phyloP scores from a whole-genome alignment of 2,888 invertebrate genomes.

The Sepioteuthis lessoniana region DNA sequence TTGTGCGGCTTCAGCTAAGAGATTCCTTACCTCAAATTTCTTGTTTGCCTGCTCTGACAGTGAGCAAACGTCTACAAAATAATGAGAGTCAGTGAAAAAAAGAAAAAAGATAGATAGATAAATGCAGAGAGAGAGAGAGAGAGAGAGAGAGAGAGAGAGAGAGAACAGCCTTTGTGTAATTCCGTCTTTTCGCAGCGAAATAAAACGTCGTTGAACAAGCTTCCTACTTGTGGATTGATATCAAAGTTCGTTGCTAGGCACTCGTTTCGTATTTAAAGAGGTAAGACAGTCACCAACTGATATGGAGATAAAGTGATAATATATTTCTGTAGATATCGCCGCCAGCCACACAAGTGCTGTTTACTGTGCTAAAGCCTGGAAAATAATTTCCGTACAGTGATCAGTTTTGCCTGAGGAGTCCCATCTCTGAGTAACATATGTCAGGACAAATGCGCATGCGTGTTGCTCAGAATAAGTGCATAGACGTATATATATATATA shows the following conservation, averaged over 20 bases:
- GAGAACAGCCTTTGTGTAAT: not conserved
- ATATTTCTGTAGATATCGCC: not conserved
- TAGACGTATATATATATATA: not conserved
- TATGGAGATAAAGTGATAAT: not conserved
- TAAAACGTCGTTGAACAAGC: not conserved
- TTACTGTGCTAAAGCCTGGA: constrained; percentile 20
- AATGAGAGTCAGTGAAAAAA: no score
- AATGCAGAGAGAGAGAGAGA: not conserved
- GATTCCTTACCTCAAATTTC: no score
- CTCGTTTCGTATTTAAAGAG: not conserved
- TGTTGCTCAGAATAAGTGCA: not conserved
- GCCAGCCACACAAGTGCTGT: not conserved
- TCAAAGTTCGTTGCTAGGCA: not conserved
- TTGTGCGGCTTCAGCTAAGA: no score
- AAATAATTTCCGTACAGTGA: not conserved
- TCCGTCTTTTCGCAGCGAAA: not conserved
- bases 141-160: not conserved
- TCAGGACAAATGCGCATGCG: not conserved
- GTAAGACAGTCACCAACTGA: not conserved
- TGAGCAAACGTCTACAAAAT: no score
- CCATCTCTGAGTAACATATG: not conserved
- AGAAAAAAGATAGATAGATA: no score
- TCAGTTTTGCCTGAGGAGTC: not conserved
- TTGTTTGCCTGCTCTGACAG: no score
- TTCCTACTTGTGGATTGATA: constrained; percentile 16